Conservation (phyloP, 1,140 invertebrate species). For the Caenorhabditis remanei region DNA sequence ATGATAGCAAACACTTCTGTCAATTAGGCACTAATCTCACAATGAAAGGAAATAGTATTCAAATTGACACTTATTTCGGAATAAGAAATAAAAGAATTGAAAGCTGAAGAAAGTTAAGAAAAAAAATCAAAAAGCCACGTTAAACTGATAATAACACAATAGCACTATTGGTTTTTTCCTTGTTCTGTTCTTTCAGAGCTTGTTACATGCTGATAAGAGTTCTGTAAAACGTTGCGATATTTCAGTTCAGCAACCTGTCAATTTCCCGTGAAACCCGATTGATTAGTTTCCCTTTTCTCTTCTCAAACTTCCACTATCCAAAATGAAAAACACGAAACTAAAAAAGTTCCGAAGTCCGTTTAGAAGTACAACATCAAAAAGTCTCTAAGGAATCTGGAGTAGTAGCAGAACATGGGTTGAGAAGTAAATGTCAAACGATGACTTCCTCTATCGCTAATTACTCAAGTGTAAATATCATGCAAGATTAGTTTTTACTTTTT, state of each 20-base stretch:
- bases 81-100: background rate
- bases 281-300: background rate
- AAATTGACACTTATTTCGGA: background rate
- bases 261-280: slow-evolving; percentile 21
- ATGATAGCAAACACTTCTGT: slow-evolving; percentile 46
- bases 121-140: slow-evolving; percentile 2
- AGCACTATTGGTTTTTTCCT: background rate
- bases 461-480: slow-evolving; percentile 16
- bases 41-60: background rate
- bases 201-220: slow-evolving; percentile 3
- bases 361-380: background rate
- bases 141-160: slow-evolving; percentile 23
- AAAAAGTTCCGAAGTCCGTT: too few relatives aligned
- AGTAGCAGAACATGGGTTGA: slow-evolving; percentile 15
- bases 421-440: slow-evolving; percentile 25
- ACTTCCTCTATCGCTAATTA: background rate
- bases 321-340: background rate
- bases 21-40: slow-evolving; percentile 11
- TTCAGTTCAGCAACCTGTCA: background rate
- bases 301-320: too few relatives aligned
- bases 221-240: slow-evolving; percentile 11
- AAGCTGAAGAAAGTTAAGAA: background rate
- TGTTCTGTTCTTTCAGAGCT: background rate
- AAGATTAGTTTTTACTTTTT: background rate
- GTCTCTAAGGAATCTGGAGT: background rate